A percentile compares a stretch with the other conserved stretches of the same genome.
Evolutionary conservation across 1,140 invertebrate genomes (phyloP).

Genomic region (Pseudoatta argentina): DNA sequence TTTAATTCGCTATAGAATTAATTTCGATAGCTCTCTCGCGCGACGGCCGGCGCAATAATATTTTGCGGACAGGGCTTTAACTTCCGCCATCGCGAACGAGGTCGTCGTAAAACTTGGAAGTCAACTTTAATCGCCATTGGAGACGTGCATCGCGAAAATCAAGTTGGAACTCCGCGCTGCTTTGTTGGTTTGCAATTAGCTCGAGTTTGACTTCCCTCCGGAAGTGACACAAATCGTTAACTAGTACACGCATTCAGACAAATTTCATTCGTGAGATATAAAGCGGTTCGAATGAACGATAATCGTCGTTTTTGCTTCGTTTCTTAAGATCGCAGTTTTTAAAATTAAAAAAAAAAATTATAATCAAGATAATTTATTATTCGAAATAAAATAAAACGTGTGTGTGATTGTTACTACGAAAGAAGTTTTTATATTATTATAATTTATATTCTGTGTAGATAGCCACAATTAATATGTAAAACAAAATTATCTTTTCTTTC

Average conservation of each 20-base stretch:
- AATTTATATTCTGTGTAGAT: neutral
- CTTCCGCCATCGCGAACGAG: constrained; percentile 28
- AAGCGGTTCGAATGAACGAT: neutral
- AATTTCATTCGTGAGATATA: constrained; percentile 5
- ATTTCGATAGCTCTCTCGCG: constrained; percentile 39
- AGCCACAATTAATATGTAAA: neutral
- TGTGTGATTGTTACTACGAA: neutral
- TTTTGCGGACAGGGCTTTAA: constrained; percentile 17
- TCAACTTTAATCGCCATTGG: constrained; percentile 44
- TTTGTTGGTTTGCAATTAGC: constrained; percentile 61
- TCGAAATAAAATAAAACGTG: neutral
- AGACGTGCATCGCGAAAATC: constrained; percentile 41
- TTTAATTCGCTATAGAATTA: constrained; percentile 60
- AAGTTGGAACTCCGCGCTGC: constrained; percentile 17
- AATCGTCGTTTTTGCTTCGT: neutral
- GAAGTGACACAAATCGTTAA: constrained; percentile 26
- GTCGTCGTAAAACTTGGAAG: constrained; percentile 37
- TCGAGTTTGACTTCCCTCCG: constrained; percentile 23
- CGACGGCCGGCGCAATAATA: constrained; percentile 38
- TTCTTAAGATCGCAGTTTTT: neutral
- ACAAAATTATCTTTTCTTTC: neutral
- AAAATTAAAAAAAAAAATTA: neutral
- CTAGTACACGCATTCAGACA: neutral
- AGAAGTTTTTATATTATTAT: neutral
- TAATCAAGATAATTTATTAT: neutral